Evolutionary conservation across 1,140 invertebrate genomes (phyloP), one percentile per base, ranked within the genome.

Genomic region (Limonius californicus): DNA sequence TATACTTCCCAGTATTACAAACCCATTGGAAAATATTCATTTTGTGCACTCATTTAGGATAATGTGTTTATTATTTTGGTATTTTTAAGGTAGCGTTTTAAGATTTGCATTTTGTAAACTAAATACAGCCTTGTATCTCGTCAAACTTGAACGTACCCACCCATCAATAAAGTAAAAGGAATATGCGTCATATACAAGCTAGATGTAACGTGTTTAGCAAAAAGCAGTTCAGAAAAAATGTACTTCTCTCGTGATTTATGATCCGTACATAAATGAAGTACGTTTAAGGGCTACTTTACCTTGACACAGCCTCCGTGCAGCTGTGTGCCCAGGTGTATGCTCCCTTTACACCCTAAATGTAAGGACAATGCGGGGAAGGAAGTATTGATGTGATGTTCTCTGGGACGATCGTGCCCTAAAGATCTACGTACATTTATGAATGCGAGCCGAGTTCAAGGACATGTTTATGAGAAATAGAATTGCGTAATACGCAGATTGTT

Each of bases 261-360:
- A 47, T 54, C 56, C 19, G 30, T 39, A 20, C 59, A 47, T 62
- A 18, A 23, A 57, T 30, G 43, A n/a, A 61, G 59, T 54, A n/a
- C 54, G 15, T 42, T 62, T 65, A 62, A 62, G 64, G 60, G 42
- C 50, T 55, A 63, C 39, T 67, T 67, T 67, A 67, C 65, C 65
- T 67, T 58, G 62, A 53, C 59, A 23, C 68, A 71, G 69, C 69
- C 69, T 71, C 69, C 69, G 64, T 65, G 69, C 69, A 71, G 69
- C 69, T 71, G 69, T 68, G 69, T 54, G 69, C 68, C 69, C 69
- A 71, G 69, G 69, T 71, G 69, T 65, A 65, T 69, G 63, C 63
- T 65, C 63, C 66, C 65, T 64, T 63, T 68, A 60, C 69, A 70
- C 69, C 69, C 69, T 56, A 70, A 66, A 58, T 57, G 32, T 62